Evolutionary conservation across 2,797 vertebrate species (phyloP).

Genomic region (Acanthurus leucopareius): DNA sequence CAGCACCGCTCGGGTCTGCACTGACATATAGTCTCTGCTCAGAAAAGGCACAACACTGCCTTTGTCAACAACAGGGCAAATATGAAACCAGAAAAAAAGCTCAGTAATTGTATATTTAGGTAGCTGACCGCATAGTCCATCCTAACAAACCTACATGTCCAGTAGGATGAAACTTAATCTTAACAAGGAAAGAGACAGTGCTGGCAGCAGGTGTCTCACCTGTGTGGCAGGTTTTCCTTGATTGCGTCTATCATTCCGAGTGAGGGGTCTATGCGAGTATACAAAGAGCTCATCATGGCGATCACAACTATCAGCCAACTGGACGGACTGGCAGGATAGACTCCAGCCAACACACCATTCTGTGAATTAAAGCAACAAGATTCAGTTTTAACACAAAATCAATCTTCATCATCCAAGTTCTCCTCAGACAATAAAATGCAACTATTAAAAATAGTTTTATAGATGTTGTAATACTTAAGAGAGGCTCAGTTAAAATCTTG

Average conservation of each 20-base stretch:
- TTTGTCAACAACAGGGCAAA: constrained; percentile 1
- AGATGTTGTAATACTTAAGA: too few species aligned
- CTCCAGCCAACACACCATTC: constrained; percentile 93
- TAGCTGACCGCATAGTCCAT: not conserved
- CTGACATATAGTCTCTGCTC: constrained; percentile 79
- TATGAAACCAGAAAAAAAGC: not conserved
- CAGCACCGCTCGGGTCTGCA: constrained; percentile 83
- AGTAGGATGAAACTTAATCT: not conserved
- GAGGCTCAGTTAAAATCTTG: not conserved
- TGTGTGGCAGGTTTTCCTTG: constrained; percentile 85
- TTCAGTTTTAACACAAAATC: not conserved
- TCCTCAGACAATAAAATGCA: not conserved
- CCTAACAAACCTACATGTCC: not conserved
- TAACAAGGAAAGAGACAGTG: not conserved
- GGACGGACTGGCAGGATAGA: constrained; percentile 95
- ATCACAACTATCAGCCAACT: constrained; percentile 93
- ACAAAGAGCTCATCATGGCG: constrained; percentile 91
- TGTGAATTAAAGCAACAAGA: constrained; percentile 62
- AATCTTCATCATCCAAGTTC: not conserved
- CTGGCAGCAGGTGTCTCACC: constrained; percentile 78
- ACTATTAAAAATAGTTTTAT: not conserved
- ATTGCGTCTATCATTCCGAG: constrained; percentile 90
- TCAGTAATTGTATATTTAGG: not conserved
- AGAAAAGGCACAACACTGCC: constrained; percentile 42
- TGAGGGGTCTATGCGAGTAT: constrained; percentile 89